Evolutionary conservation across 2,888 invertebrate species (phyloP), one percentile per base, ranked within the genome.

Genomic region (Oscheius sp.): DNA sequence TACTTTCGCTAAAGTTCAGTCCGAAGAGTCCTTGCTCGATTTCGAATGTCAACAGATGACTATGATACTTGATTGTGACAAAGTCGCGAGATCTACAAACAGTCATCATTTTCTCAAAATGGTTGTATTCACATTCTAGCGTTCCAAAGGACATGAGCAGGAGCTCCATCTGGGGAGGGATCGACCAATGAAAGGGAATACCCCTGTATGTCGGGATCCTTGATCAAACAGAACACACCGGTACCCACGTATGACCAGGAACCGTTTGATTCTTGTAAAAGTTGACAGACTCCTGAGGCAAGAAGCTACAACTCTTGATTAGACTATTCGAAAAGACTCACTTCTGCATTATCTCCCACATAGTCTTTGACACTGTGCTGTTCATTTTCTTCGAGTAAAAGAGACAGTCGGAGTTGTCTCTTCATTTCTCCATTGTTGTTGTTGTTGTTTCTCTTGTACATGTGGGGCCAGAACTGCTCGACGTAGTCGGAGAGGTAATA

Each of bases 261-360:
- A 7, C 63, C 73, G 35, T 63, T 35, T 32, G n/a, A 13, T 53
- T 73, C 73, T 21, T 37, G 13, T 50, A 73, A 42, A 32, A 73
- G 55, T 63, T 73, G 63, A 53, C 73, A 73, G 47, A 73, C 55
- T 29, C 73, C 73, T n/a, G 53, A 47, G 1, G 73, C 73, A 29
- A 73, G 53, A 10, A 73, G 59, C 73, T 73, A 63, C 63, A 73
- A 63, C 47, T 47, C 2, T 1, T 47, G 1, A 0, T 42, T 21
- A 63, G 35, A 32, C 10, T 11, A 32, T n/a, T 42, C 1, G 9
- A n/a, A 29, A 57, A 47, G 33, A 58, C 47, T 42, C 13, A 70
- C 70, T 3, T 42, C 57, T 11, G 70, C 59, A 50, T 70, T 70
- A 1, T 42, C 35, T 37, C 70, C 70, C 1, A 70, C 58, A 32